Evolutionary conservation across 1,140 invertebrate species (phyloP), one percentile per base, ranked within the genome.

Genomic region (Archivesica marissinica): DNA sequence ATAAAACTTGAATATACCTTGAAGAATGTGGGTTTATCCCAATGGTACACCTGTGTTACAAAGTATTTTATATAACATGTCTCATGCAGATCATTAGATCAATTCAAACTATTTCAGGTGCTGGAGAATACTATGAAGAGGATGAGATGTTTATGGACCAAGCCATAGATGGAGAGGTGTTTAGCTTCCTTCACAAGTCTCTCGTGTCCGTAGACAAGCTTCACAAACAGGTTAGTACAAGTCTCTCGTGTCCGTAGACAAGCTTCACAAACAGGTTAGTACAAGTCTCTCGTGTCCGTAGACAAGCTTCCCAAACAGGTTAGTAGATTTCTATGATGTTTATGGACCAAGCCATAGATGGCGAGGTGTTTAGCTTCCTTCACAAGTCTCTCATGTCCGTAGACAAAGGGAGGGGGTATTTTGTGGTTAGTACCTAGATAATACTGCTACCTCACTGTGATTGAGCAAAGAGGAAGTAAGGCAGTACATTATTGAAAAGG

Each of bases 301-400:
- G 95, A 96, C 25, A 93, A 94, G 23, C 95, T 98, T 61, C 96
- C 96, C 87, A 95, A 95, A 82, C 97, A 97, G 93, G 97, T 97
- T 90, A 86, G 87, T 47, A 4, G 17, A 95, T 96, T 54, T 94
- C 96, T 28, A n/a, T n/a, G n/a, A n/a, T n/a, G n/a, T 93, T 97
- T 0, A 95, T 97, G 7, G 96, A 97, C 90, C 93, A 96, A 39
- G 97, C 97, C 2, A 95, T 98, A 28, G 96, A 96, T 23, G 95
- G 95, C 30, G 96, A 97, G 93, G 96, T 97, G 0, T 98, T 98
- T 89, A 95, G 96, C 47, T 98, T 97, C 90, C 90, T 98, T 17
- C 95, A 96, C 20, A 95, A 96, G 56, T 94, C 96, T 28, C 93
- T 98, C 59, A 94, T 98, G 1, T 95, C 96, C 23, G 96, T 95